phyloP scores from a whole-genome alignment of 2,113 vertebrate genomes.

The Zosterops hypoxanthus region DNA sequence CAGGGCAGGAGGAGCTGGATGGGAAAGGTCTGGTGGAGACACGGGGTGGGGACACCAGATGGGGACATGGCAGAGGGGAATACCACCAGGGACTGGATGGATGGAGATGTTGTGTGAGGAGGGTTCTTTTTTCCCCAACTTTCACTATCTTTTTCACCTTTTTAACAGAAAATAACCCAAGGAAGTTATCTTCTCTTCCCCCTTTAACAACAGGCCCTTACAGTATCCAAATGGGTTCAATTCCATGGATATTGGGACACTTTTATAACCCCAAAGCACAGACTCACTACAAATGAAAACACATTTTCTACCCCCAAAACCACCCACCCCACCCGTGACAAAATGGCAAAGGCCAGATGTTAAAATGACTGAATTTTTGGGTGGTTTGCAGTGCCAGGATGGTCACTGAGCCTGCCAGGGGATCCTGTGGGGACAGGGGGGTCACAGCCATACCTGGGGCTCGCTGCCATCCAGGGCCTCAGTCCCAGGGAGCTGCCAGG shows the following conservation, averaged over 20 bases:
- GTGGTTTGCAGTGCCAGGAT: neutral
- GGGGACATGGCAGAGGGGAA: neutral
- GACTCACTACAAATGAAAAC: neutral
- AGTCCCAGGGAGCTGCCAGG: conserved; percentile 6
- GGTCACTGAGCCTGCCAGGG: fast-evolving
- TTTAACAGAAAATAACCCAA: neutral
- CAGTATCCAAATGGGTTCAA: neutral
- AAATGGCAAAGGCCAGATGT: neutral
- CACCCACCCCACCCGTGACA: neutral
- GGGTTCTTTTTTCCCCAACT: neutral
- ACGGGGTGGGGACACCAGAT: neutral
- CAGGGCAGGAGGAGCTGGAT: neutral
- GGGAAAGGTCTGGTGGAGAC: neutral
- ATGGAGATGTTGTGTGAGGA: neutral
- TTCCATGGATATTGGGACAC: neutral
- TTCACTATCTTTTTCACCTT: neutral
- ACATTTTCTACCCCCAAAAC: neutral
- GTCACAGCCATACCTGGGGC: neutral
- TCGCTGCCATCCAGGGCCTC: neutral
- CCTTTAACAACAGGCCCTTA: neutral
- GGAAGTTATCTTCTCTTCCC: neutral
- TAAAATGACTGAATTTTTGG: neutral
- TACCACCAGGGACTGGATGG: neutral
- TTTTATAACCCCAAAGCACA: neutral
- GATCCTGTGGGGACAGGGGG: neutral